These are phyloP conservation scores for Aphelocoma californica DNA, from an alignment of 2,797 vertebrate genomes.

Conservation along the genomic window DNA sequence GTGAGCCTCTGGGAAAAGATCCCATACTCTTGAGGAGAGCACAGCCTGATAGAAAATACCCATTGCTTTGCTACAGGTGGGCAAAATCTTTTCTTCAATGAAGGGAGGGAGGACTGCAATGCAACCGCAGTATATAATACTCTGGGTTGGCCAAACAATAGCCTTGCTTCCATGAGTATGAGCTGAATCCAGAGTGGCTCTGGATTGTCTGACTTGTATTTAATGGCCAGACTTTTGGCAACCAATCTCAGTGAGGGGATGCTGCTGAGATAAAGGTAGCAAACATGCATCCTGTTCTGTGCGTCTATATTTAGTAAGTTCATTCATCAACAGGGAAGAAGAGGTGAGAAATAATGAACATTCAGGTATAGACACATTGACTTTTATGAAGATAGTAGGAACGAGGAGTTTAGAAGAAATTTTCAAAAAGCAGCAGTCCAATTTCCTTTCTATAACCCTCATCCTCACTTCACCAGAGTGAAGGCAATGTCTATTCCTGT, in stretches of 20 bases:
- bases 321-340: background rate
- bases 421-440: background rate
- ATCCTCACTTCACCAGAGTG: background rate
- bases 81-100: background rate
- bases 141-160: background rate
- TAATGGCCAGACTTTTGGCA: background rate
- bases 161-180: background rate
- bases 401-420: background rate
- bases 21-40: background rate
- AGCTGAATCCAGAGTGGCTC: background rate
- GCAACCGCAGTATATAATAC: background rate
- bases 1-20: background rate
- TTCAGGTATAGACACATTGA: background rate
- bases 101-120: background rate
- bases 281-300: background rate
- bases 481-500: background rate
- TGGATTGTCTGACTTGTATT: background rate
- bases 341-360: background rate
- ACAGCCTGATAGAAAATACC: background rate
- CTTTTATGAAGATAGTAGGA: background rate
- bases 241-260: accelerated
- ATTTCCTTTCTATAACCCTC: background rate
- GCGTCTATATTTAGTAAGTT: background rate
- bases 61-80: background rate
- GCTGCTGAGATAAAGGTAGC: background rate